These are phyloP conservation scores for Plecturocebus donacophilus DNA, from an alignment of 2,113 vertebrate genomes.

Conservation along the genomic window DNA sequence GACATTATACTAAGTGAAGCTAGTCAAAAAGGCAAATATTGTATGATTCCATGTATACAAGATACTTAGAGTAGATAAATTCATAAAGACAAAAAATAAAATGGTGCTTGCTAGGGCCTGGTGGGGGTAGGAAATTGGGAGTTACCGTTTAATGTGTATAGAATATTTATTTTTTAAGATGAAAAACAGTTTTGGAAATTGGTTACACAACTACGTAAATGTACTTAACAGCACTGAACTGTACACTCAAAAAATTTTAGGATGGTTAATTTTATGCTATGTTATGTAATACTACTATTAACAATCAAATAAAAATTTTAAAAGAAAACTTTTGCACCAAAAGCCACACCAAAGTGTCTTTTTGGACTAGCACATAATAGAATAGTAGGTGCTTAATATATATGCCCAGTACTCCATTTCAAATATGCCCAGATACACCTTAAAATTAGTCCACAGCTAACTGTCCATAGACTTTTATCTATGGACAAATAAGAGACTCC, in stretches of 20 bases:
- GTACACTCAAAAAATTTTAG: neutral
- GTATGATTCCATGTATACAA: neutral
- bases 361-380: neutral
- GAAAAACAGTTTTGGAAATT: neutral
- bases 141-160: neutral
- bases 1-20: neutral
- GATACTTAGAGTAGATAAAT: neutral
- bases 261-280: neutral
- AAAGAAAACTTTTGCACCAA: neutral
- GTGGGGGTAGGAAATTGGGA: neutral
- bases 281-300: neutral
- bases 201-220: neutral
- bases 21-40: neutral
- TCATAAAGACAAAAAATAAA: neutral
- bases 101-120: neutral
- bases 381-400: neutral
- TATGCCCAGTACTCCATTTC: neutral
- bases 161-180: neutral
- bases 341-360: neutral
- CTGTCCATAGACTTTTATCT: neutral
- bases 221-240: neutral
- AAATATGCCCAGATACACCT: neutral
- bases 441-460: neutral
- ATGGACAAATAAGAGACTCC: neutral
- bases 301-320: neutral